These are phyloP conservation scores for Globodera rostochiensis DNA, from an alignment of 1,140 invertebrate species.

Conservation along the genomic window DNA sequence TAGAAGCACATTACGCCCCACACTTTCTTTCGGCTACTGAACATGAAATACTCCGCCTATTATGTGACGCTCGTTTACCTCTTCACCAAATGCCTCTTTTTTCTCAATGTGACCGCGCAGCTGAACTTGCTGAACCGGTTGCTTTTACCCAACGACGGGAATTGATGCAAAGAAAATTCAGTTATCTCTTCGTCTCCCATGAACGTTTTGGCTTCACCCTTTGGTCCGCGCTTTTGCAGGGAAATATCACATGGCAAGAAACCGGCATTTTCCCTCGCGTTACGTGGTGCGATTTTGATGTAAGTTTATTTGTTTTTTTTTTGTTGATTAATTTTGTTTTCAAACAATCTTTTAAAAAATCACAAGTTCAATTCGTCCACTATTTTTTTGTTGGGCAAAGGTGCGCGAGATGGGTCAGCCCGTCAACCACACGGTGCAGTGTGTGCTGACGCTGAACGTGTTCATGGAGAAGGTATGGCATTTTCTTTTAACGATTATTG, in stretches of 20 bases:
- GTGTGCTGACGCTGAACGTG: constrained; percentile 47
- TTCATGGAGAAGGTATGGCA: constrained; percentile 46
- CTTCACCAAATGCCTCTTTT: constrained; percentile 55
- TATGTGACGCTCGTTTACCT: constrained; percentile 61
- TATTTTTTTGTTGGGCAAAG: constrained; percentile 23
- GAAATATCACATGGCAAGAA: constrained; percentile 62
- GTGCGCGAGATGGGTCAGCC: constrained; percentile 63
- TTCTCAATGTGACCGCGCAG: constrained; percentile 56
- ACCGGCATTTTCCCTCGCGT: constrained; percentile 65
- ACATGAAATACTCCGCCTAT: constrained; percentile 61
- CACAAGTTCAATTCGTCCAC: background rate
- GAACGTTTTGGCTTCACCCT: constrained; percentile 53
- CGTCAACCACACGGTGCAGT: constrained; percentile 62
- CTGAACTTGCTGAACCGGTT: constrained; percentile 48
- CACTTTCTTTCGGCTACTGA: constrained; percentile 58
- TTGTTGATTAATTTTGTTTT: background rate
- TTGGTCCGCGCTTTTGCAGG: constrained; percentile 39
- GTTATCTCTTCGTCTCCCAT: constrained; percentile 51
- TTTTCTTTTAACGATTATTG: constrained; percentile 9
- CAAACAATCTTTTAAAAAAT: background rate
- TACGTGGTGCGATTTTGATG: constrained; percentile 70
- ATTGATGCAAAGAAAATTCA: background rate
- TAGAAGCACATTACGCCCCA: constrained; percentile 59
- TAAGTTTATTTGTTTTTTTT: constrained; percentile 47
- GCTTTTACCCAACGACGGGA: background rate